Percentiles rank a stretch among this genome's conserved stretches.
These are phyloP conservation scores for Drosophila villosipedis DNA, from an alignment of 2,888 invertebrate species.

Conservation along the genomic window DNA sequence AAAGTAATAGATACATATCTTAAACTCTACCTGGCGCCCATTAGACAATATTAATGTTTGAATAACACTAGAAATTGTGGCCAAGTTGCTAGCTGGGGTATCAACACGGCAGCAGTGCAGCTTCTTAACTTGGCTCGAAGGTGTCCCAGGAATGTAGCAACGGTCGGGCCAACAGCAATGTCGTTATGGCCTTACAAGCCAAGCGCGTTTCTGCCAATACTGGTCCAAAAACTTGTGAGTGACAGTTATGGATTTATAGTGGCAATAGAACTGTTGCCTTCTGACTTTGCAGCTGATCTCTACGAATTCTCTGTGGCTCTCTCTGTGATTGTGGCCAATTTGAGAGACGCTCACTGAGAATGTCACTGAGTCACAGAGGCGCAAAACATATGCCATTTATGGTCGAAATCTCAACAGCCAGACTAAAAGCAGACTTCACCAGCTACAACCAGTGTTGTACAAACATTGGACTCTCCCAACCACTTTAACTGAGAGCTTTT, in stretches of 20 bases:
- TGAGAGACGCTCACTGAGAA: constrained; percentile 66
- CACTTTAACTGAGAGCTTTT: constrained; percentile 51
- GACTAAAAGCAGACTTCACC: constrained; percentile 39
- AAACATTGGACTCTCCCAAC: constrained; percentile 21
- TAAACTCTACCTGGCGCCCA: constrained; percentile 15
- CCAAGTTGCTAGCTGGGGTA: constrained; percentile 20
- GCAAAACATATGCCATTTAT: constrained; percentile 66
- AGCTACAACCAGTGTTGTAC: constrained; percentile 39
- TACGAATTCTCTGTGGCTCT: not conserved
- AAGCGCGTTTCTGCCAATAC: constrained; percentile 68
- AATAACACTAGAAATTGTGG: constrained; percentile 57
- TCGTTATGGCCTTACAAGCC: constrained; percentile 72
- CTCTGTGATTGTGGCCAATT: constrained; percentile 40
- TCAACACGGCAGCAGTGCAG: constrained; percentile 1
- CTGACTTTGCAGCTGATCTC: constrained; percentile 9
- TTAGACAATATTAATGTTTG: constrained; percentile 62
- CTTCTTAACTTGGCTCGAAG: constrained; percentile 52
- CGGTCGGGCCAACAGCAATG: constrained; percentile 63
- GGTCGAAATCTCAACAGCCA: constrained; percentile 65
- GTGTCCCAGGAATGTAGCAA: constrained; percentile 73
- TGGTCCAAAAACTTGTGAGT: constrained; percentile 69
- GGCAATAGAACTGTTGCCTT: constrained; percentile 58
- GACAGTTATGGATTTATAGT: constrained; percentile 81
- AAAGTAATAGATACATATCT: constrained; percentile 27
- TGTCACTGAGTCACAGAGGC: constrained; percentile 73